Conservation (phyloP, 2,113 vertebrate species). For the Saccopteryx bilineata region DNA sequence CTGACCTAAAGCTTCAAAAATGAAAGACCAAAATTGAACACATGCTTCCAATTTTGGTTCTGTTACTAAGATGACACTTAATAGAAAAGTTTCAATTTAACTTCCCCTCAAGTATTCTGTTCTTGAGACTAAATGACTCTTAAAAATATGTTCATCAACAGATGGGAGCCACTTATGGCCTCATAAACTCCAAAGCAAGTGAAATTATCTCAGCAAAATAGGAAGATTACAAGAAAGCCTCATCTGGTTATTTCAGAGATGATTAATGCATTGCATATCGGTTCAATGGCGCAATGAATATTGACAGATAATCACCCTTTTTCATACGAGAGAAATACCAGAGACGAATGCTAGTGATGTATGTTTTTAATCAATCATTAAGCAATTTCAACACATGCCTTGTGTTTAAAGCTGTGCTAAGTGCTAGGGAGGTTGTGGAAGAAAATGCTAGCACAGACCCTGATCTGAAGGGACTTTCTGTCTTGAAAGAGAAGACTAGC, state of each 20-base stretch:
- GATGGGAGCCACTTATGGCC: conserved; percentile 80
- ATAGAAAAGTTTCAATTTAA: conserved; percentile 84
- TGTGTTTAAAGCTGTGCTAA: background rate
- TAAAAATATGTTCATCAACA: conserved; percentile 82
- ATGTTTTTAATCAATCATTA: conserved; percentile 70
- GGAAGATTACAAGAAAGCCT: conserved; percentile 71
- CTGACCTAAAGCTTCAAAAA: conserved; percentile 79
- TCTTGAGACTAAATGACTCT: conserved; percentile 79
- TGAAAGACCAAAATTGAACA: conserved; percentile 75
- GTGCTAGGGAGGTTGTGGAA: background rate
- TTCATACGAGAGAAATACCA: conserved; percentile 26
- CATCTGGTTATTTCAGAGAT: conserved; percentile 79
- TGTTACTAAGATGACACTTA: conserved; percentile 82
- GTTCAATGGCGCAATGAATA: conserved; percentile 70
- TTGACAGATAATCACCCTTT: conserved; percentile 76
- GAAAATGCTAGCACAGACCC: background rate
- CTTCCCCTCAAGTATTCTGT: conserved; percentile 82
- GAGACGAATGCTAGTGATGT: conserved; percentile 41
- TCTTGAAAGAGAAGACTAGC: background rate
- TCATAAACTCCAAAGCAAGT: conserved; percentile 85
- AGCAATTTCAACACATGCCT: conserved; percentile 33
- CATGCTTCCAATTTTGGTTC: conserved; percentile 83
- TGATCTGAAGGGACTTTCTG: background rate
- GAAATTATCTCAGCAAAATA: conserved; percentile 83
- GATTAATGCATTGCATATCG: conserved; percentile 47